phyloP scores from a whole-genome alignment of 2,797 vertebrate genomes.

The Delichon dasypus region DNA sequence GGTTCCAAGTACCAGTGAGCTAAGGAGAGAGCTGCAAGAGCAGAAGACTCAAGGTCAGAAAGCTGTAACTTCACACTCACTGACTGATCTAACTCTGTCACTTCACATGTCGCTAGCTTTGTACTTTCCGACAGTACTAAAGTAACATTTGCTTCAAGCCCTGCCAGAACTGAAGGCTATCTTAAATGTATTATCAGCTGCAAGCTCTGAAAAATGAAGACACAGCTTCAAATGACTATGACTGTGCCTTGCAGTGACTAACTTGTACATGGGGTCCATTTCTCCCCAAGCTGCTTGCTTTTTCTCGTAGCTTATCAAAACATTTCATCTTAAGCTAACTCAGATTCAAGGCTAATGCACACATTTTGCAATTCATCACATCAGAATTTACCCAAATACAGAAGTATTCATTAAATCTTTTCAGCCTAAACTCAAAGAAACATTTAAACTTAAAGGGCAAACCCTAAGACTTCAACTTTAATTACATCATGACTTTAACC shows the following conservation, averaged over 20 bases:
- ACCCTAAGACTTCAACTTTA: not conserved
- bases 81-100: not conserved
- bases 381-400: conserved; percentile 24
- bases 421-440: conserved; percentile 7
- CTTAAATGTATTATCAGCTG: not conserved
- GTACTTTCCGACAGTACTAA: not conserved
- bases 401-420: not conserved
- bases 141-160: not conserved
- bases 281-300: not conserved
- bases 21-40: not conserved
- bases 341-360: not conserved
- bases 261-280: not conserved
- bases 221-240: not conserved
- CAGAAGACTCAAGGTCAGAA: not conserved
- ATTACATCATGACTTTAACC: not conserved
- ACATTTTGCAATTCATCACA: not conserved
- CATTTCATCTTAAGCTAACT: conserved; percentile 13
- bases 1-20: not conserved
- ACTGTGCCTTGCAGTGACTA: not conserved
- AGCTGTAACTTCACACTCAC: not conserved
- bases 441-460: conserved; percentile 1
- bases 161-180: conserved; percentile 15
- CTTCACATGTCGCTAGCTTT: not conserved
- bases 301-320: conserved; percentile 18
- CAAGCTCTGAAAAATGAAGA: conserved; percentile 6